Conservation (phyloP, 64 coral and sea anemone species). For the Montipora cactus region DNA sequence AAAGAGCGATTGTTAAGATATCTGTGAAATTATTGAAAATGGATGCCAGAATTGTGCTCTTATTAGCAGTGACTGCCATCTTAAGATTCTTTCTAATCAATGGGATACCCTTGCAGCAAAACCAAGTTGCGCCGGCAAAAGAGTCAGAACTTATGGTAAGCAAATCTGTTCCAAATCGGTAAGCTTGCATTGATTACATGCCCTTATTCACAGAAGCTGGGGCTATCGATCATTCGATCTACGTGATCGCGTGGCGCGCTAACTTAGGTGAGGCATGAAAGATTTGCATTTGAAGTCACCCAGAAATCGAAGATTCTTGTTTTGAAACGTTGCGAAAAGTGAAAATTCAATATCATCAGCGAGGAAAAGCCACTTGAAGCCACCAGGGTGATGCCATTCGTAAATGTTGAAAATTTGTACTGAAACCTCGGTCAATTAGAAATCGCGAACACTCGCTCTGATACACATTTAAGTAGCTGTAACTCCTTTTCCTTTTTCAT, state of each 20-base stretch:
- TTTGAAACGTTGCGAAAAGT: too few species aligned
- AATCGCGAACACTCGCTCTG: background rate
- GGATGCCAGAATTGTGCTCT: constrained; percentile 4
- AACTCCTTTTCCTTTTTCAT: too few species aligned
- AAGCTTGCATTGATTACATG: background rate
- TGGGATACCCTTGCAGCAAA: background rate
- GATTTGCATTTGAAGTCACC: too few species aligned
- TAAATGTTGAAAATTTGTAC: background rate
- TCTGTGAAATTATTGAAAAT: background rate
- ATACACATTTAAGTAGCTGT: too few species aligned
- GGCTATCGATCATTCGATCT: background rate
- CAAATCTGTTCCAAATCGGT: background rate
- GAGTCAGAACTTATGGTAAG: constrained; percentile 39
- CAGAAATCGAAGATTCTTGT: too few species aligned
- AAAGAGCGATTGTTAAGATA: background rate
- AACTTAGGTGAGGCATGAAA: too few species aligned
- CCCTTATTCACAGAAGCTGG: background rate
- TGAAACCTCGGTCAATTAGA: background rate
- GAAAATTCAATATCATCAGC: too few species aligned
- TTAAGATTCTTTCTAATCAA: background rate
- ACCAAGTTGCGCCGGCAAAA: background rate
- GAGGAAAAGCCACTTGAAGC: too few species aligned
- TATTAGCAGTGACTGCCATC: background rate
- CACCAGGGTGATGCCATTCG: too few species aligned
- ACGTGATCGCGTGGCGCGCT: background rate